Base-by-base conservation (phyloP, 2,888 invertebrate genomes). In the Volucella zonaria region DNA sequence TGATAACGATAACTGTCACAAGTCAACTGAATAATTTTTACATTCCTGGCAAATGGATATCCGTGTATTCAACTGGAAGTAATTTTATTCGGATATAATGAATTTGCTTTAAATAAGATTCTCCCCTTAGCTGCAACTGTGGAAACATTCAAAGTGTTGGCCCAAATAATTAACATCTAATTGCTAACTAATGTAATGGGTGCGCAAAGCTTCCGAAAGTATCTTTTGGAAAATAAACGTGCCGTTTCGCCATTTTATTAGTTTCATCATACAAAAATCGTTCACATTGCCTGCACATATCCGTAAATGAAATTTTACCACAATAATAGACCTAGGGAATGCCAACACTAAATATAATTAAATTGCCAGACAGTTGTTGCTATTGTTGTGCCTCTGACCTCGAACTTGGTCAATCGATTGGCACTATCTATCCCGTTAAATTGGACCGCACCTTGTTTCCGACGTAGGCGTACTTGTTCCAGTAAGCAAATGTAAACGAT, bases 321-420 rank as follows among this genome's bases (percentile, higher is more conserved):
- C 31, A 0, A 31, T 6, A 31, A 31, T 38, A 14, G n/a, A n/a
- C 11, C 42, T 18, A 8, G 18, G 23, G 61, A 61, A 43, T 59
- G 59, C 31, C n/a, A 31, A 4, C 14, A 4, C 15, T n/a, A 11
- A 45, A 45, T 45, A n/a, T 45, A 11, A 12, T 11, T 45, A n/a
- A 61, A 58, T 58, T 2, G 18, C 42, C 8, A 61, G 15, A 43
- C 49, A 18, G 8, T 47, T 47, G 43, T 47, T 15, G 14, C n/a
- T 52, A 52, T 66, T 66, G 52, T 66, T 66, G 8, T 23, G 11
- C 4, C n/a, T 42, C 15, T 58, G 14, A 47, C 70, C 58, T 70
- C 58, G 58, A 70, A 70, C 70, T 58, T 70, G 70, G 56, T 70
- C 38, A 70, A 58, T 70, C 47, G 58, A 49, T 54, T 58, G 56